Evolutionary conservation across 2,113 vertebrate genomes (phyloP).

Genomic region (Stegostoma tigrinum): DNA sequence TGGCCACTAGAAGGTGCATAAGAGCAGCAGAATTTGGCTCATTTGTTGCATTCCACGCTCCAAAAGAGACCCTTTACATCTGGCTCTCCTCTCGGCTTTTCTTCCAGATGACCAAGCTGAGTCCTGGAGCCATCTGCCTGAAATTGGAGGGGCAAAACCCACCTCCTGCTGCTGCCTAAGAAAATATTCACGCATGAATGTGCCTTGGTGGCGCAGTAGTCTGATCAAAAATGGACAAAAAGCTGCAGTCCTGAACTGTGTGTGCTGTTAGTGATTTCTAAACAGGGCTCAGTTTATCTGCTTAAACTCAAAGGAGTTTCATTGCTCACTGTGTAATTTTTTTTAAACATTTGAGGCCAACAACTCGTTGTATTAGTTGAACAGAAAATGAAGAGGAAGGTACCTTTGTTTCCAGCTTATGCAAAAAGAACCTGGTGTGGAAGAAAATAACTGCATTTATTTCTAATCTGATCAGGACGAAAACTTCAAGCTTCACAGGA

Average conservation of each 20-base stretch:
- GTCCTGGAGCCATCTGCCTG: not conserved
- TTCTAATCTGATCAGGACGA: slow-evolving; percentile 27
- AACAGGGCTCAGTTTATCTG: not conserved
- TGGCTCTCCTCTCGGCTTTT: not conserved
- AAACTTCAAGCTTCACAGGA: slow-evolving; percentile 34
- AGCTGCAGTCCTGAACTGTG: not conserved
- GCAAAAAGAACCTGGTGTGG: not conserved
- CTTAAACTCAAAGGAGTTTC: not conserved
- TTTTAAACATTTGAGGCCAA: not conserved
- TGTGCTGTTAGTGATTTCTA: not conserved
- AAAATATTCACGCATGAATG: not conserved
- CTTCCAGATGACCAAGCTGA: not conserved
- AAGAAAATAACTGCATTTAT: slow-evolving; percentile 18
- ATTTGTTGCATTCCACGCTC: not conserved
- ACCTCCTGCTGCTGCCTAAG: not conserved
- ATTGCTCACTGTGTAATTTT: not conserved
- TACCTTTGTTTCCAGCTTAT: not conserved
- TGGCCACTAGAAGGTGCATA: slow-evolving; percentile 26
- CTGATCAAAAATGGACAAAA: not conserved
- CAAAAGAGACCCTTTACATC: not conserved
- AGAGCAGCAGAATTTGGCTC: not conserved
- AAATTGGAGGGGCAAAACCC: too few relatives aligned
- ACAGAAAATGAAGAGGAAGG: not conserved
- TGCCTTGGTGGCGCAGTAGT: too few relatives aligned
- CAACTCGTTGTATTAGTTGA: not conserved